Percentiles rank a stretch among this genome's conserved stretches.
Conservation (phyloP, 2,888 invertebrate species). For the Idaea dimidiata region DNA sequence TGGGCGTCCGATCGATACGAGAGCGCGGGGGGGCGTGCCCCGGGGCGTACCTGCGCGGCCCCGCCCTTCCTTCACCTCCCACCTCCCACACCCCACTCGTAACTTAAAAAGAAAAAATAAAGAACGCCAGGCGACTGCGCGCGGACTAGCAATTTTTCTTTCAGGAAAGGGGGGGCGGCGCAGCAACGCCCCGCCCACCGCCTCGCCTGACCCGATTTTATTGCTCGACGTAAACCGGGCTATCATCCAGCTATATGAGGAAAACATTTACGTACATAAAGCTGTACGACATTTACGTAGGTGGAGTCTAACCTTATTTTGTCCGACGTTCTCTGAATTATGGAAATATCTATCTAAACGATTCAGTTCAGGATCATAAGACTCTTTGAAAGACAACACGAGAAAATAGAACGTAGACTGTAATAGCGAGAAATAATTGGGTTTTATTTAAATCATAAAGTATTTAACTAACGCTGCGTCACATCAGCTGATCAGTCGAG, state of each 20-base stretch:
- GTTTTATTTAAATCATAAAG: not conserved
- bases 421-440: constrained; percentile 24
- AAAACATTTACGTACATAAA: constrained; percentile 66
- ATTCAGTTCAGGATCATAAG: constrained; percentile 33
- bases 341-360: constrained; percentile 57
- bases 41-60: constrained; percentile 58
- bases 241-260: constrained; percentile 67
- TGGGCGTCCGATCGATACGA: constrained; percentile 67
- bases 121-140: constrained; percentile 78
- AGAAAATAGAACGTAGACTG: constrained; percentile 23
- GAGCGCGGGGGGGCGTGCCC: constrained; percentile 72
- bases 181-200: constrained; percentile 63
- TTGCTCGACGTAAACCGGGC: constrained; percentile 71
- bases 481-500: constrained; percentile 40
- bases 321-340: constrained; percentile 56
- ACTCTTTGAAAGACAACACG: constrained; percentile 35
- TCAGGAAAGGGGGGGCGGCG: constrained; percentile 73
- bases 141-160: constrained; percentile 77
- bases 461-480: constrained; percentile 19
- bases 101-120: constrained; percentile 78
- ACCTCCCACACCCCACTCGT: constrained; percentile 52
- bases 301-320: constrained; percentile 60
- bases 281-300: constrained; percentile 65
- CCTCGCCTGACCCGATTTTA: constrained; percentile 76
- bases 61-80: constrained; percentile 67